Conservation (phyloP, 2,113 vertebrate genomes). For the Piprites chloris region DNA sequence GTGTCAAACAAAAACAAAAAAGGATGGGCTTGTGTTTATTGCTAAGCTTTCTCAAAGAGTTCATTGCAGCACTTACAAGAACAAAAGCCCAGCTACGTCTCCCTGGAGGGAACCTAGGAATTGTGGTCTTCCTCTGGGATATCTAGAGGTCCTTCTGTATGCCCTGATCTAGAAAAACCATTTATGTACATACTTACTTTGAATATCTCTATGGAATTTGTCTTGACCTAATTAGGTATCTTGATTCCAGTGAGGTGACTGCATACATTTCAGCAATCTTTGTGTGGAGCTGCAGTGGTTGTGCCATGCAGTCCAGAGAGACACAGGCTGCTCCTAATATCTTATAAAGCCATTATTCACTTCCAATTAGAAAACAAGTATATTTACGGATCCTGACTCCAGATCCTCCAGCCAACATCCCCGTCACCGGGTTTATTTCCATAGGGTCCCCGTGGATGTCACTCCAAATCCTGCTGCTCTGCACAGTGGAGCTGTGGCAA, state of each 20-base stretch:
- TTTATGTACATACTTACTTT: neutral
- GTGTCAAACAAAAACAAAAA: neutral
- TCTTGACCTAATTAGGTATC: neutral
- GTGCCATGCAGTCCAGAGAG: neutral
- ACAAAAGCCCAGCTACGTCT: neutral
- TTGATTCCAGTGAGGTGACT: neutral
- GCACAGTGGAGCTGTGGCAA: neutral
- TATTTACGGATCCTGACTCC: neutral
- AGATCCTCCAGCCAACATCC: neutral
- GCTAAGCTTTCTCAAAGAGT: neutral
- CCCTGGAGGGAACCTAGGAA: neutral
- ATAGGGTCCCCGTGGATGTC: neutral
- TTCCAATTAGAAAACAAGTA: neutral
- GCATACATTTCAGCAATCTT: neutral
- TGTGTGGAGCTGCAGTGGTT: neutral
- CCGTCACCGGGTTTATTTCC: neutral
- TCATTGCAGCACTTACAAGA: neutral
- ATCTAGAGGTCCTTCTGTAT: neutral
- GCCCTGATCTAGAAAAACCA: neutral
- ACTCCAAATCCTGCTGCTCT: neutral
- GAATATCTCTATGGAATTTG: neutral
- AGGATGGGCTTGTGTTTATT: neutral
- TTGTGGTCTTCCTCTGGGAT: neutral
- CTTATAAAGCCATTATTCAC: neutral
- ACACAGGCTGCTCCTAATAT: neutral